phyloP scores from a whole-genome alignment of 1,140 invertebrate species.

The Heliconius hewitsoni region DNA sequence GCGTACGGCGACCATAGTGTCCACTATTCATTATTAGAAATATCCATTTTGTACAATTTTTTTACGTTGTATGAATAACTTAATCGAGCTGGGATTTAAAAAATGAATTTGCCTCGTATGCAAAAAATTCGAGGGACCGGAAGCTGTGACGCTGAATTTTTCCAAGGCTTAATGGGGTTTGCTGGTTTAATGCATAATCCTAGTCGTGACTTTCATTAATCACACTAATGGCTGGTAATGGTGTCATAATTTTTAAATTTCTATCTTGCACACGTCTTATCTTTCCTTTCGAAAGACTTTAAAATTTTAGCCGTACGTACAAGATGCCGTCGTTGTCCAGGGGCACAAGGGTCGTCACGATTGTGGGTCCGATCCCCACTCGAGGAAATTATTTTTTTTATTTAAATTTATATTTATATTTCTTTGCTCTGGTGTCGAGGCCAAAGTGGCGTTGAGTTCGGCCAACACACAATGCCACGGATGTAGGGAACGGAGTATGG shows the following conservation, averaged over 20 bases:
- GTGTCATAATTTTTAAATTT: constrained; percentile 2
- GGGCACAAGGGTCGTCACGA: no score
- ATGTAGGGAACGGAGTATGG: no score
- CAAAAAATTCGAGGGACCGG: constrained; percentile 29
- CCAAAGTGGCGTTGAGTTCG: no score
- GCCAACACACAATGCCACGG: no score
- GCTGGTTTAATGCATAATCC: constrained; percentile 37
- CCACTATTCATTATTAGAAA: not conserved
- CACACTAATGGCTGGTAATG: constrained; percentile 35
- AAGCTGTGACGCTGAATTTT: constrained; percentile 37
- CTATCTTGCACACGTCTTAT: constrained; percentile 5
- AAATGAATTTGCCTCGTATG: constrained; percentile 20
- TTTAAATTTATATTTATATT: no score
- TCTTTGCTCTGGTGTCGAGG: no score
- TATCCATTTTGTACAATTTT: not conserved
- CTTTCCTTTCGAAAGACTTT: not conserved
- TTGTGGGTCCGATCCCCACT: no score
- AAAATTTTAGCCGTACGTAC: not conserved
- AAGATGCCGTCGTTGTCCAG: no score
- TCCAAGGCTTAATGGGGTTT: constrained; percentile 32
- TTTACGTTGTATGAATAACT: constrained; percentile 13
- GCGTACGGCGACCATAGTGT: no score
- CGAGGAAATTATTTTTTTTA: no score
- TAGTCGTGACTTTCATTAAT: constrained; percentile 39
- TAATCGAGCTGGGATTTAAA: constrained; percentile 18